These are phyloP conservation scores for Ophioderma brevispina DNA, from an alignment of 35 echinoderm and acorn worm genomes.

Conservation along the genomic window DNA sequence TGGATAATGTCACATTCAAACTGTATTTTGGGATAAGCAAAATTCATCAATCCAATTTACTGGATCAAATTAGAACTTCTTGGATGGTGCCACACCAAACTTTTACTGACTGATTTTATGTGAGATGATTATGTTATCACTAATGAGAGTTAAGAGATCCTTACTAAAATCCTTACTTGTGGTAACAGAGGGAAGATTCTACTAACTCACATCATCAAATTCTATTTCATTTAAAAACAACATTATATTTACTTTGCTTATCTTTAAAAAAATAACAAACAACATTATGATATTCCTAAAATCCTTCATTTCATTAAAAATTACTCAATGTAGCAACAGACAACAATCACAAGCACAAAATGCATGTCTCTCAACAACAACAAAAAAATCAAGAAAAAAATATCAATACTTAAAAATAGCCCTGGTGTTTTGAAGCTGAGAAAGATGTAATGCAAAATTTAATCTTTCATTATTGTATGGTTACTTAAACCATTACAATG, in stretches of 20 bases:
- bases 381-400: background rate
- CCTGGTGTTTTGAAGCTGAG: background rate
- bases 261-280: background rate
- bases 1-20: too few relatives aligned
- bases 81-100: too few relatives aligned
- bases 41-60: too few relatives aligned
- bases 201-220: background rate
- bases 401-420: background rate
- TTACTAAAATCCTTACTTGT: too few relatives aligned
- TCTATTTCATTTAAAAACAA: background rate
- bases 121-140: too few relatives aligned
- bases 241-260: background rate
- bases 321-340: background rate
- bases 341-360: background rate
- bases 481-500: background rate
- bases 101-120: too few relatives aligned
- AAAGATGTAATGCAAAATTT: background rate
- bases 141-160: too few relatives aligned
- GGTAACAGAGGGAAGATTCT: conserved; percentile 3
- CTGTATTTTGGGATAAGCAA: too few relatives aligned
- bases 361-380: background rate
- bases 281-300: background rate
- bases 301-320: background rate
- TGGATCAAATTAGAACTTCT: too few relatives aligned
- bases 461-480: too few relatives aligned